Evolutionary conservation across 1,140 invertebrate genomes (phyloP).

Genomic region (Brachionus plicatilis): DNA sequence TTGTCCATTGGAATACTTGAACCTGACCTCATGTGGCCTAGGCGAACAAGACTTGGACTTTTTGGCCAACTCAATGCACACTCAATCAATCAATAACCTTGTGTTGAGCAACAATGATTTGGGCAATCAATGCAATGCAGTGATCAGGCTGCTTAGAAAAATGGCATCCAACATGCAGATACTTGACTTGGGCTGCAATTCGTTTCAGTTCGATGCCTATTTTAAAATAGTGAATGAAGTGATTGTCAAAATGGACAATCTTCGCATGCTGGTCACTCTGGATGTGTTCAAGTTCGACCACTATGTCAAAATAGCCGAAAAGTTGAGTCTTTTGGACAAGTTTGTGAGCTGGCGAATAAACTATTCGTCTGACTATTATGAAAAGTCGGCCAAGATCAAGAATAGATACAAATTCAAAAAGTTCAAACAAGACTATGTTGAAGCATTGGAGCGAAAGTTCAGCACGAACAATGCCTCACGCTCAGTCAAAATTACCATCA

Average conservation of each 20-base stretch:
- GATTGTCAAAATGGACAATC: not conserved
- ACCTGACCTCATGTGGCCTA: not conserved
- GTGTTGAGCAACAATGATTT: conserved; percentile 18
- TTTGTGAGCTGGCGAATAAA: conserved; percentile 26
- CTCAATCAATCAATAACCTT: not conserved
- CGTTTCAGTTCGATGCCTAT: not conserved
- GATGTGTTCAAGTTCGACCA: conserved; percentile 20
- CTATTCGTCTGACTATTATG: conserved; percentile 22
- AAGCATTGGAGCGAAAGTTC: not conserved
- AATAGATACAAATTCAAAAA: conserved; percentile 19
- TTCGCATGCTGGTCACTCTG: not conserved
- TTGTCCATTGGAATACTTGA: not conserved
- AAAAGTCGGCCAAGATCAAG: conserved; percentile 11
- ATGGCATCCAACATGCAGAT: not conserved
- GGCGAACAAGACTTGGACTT: not conserved
- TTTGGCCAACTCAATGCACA: not conserved
- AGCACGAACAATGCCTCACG: not conserved
- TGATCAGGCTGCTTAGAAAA: not conserved
- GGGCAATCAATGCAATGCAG: not conserved
- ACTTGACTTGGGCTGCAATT: conserved; percentile 17
- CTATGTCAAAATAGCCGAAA: not conserved
- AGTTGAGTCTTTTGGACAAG: not conserved
- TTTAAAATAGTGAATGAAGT: not conserved
- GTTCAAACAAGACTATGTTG: not conserved
- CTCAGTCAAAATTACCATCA: not conserved